Evolutionary conservation across 1,140 invertebrate genomes (phyloP).

Genomic region (Idris sp.): DNA sequence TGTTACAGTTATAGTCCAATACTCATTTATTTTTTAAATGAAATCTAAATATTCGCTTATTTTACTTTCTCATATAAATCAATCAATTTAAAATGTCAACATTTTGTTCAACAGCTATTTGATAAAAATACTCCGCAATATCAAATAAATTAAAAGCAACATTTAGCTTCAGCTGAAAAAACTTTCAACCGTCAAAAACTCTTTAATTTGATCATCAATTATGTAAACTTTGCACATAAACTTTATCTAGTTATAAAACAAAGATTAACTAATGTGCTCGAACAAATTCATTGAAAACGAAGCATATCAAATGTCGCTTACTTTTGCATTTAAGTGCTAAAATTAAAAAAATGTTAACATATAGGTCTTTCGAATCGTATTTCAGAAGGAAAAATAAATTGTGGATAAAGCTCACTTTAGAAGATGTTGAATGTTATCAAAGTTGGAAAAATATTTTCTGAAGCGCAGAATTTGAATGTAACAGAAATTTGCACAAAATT

Average conservation of each 20-base stretch:
- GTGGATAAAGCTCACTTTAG: slow-evolving; percentile 8
- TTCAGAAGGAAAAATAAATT: slow-evolving; percentile 12
- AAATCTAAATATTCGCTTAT: too few species aligned
- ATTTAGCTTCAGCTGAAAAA: too few species aligned
- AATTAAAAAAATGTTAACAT: slow-evolving; percentile 4
- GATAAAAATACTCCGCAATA: too few species aligned
- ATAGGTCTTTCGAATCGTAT: neutral
- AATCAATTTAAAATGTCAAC: too few species aligned
- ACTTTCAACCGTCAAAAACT: slow-evolving; percentile 2
- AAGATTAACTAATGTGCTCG: too few species aligned
- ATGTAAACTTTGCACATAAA: slow-evolving; percentile 42
- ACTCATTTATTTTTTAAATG: too few species aligned
- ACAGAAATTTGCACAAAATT: slow-evolving; percentile 21
- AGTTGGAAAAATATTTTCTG: slow-evolving; percentile 42
- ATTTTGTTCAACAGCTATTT: too few species aligned
- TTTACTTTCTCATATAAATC: too few species aligned
- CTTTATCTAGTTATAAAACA: slow-evolving; percentile 36
- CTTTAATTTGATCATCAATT: slow-evolving; percentile 24
- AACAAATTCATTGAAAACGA: too few species aligned
- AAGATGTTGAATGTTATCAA: slow-evolving; percentile 33
- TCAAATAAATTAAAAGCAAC: too few species aligned
- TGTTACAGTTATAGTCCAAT: too few species aligned
- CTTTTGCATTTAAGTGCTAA: neutral
- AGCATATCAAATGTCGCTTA: too few species aligned
- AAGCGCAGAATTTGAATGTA: neutral